A percentile compares a stretch with the other conserved stretches of the same genome.
Evolutionary conservation across 2,888 invertebrate genomes (phyloP).

Genomic region (Aphelenchoides bicaudatus): DNA sequence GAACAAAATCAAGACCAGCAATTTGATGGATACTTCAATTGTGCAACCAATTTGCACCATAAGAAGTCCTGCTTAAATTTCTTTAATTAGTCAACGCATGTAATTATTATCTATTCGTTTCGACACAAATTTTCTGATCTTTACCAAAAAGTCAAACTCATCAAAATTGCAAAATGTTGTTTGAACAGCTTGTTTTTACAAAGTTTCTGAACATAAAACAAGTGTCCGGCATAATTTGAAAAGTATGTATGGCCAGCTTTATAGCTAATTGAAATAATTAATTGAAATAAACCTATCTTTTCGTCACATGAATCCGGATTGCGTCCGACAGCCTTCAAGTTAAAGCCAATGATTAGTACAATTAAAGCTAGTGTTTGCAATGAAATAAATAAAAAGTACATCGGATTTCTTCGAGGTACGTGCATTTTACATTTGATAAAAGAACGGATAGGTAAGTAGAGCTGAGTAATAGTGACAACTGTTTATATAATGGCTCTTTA

Average conservation of each 20-base stretch:
- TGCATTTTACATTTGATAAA: not conserved
- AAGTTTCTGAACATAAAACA: too few species aligned
- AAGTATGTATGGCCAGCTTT: too few species aligned
- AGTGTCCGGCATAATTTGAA: too few species aligned
- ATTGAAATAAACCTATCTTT: not conserved
- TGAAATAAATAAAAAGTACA: not conserved
- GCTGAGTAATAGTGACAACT: not conserved
- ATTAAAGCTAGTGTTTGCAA: not conserved
- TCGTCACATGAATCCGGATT: not conserved
- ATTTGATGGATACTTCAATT: not conserved
- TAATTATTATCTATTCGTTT: too few species aligned
- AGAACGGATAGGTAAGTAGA: not conserved
- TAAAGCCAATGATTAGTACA: not conserved
- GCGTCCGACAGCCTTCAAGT: not conserved
- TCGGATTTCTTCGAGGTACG: not conserved
- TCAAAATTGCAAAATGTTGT: too few species aligned
- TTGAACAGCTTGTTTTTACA: too few species aligned
- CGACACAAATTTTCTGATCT: too few species aligned
- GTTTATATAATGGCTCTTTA: too few species aligned
- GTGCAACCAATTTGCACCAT: not conserved
- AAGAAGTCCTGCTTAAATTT: not conserved
- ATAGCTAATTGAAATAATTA: not conserved
- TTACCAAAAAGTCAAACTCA: too few species aligned
- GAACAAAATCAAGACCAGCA: not conserved
- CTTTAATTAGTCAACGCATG: too few species aligned